phyloP scores from a whole-genome alignment of 2,888 invertebrate species.

The Sphaerophoria taeniata region DNA sequence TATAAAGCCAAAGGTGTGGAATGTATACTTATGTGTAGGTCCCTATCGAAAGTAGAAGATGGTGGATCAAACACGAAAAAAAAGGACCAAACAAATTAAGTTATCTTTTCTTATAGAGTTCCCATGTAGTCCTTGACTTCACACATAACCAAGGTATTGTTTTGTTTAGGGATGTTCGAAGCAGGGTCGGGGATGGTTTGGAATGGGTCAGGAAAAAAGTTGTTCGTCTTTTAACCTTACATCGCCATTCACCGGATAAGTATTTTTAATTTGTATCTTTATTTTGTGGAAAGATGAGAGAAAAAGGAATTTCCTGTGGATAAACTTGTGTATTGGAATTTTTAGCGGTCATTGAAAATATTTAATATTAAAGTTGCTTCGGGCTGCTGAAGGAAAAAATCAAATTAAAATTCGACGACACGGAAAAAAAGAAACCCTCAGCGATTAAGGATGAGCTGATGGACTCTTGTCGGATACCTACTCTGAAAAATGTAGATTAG shows the following conservation, averaged over 20 bases:
- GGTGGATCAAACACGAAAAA: constrained; percentile 27
- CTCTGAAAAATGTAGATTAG: too few species aligned
- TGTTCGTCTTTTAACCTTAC: constrained; percentile 25
- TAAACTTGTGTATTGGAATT: constrained; percentile 56
- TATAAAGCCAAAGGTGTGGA: constrained; percentile 56
- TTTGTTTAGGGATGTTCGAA: constrained; percentile 12
- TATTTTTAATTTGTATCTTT: constrained; percentile 72
- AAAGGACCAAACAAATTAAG: constrained; percentile 52
- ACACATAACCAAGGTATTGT: constrained; percentile 34
- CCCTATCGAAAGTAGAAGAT: not conserved
- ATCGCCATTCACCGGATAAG: constrained; percentile 26
- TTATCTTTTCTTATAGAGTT: constrained; percentile 43
- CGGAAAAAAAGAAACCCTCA: too few species aligned
- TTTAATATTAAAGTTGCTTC: constrained; percentile 64
- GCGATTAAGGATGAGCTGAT: too few species aligned
- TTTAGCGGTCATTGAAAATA: constrained; percentile 66
- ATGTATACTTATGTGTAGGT: constrained; percentile 3
- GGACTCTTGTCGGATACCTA: too few species aligned
- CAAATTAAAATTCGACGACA: too few species aligned
- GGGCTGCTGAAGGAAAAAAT: constrained; percentile 2
- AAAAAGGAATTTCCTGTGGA: constrained; percentile 33
- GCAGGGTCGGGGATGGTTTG: not conserved
- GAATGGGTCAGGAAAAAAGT: constrained; percentile 10
- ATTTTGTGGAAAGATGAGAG: constrained; percentile 36
- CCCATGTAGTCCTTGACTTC: constrained; percentile 12